phyloP scores from a whole-genome alignment of 1,140 invertebrate species.

The Trinorchestia longiramus region DNA sequence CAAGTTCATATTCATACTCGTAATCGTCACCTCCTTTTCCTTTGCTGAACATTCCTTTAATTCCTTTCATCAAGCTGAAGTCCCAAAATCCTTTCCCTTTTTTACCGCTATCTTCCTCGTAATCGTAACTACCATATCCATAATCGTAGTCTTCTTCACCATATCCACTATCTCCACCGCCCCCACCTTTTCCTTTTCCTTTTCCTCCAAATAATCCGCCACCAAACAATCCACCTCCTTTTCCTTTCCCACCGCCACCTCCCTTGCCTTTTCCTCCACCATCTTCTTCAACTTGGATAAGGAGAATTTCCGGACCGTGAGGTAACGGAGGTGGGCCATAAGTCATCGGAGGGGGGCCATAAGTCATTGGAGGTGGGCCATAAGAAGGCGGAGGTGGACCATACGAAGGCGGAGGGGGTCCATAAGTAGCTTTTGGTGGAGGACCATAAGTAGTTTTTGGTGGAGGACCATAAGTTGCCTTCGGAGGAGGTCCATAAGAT shows the following conservation, averaged over 20 bases:
- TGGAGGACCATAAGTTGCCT: conserved; percentile 23
- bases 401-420: background rate
- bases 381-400: background rate
- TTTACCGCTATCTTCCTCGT: background rate
- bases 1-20: background rate
- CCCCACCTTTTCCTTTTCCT: background rate
- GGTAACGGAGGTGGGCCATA: background rate
- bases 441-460: background rate
- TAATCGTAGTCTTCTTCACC: background rate
- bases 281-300: conserved; percentile 1
- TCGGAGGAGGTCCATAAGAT: conserved; percentile 34
- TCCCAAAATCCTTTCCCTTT: background rate
- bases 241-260: conserved; percentile 31
- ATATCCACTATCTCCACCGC: background rate
- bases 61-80: conserved; percentile 27
- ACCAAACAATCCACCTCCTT: conserved; percentile 13
- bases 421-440: background rate
- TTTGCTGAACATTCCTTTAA: conserved; percentile 41
- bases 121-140: conserved; percentile 15
- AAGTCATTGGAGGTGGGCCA: conserved; percentile 10
- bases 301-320: background rate
- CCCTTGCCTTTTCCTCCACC: background rate
- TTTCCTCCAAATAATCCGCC: conserved; percentile 29
- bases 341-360: conserved; percentile 13
- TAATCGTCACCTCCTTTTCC: background rate